Base-by-base conservation (phyloP, 2,888 invertebrate species). In the Alitta virens region DNA sequence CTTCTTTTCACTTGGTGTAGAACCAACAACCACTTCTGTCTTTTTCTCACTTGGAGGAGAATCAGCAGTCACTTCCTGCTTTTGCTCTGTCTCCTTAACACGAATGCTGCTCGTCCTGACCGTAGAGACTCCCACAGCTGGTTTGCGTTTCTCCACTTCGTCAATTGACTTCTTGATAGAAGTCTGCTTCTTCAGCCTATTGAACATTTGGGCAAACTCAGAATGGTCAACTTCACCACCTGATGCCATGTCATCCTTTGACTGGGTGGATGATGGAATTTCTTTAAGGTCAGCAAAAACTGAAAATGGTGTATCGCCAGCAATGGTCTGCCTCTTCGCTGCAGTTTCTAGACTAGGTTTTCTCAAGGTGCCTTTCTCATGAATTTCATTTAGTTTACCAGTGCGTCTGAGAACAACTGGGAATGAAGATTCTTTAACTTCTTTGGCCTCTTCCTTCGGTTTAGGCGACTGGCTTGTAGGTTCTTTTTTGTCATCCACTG, bases 131-230 rank as follows among this genome's bases (percentile, higher is more conserved):
- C 7, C 5, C 7, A 33, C 33, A 23, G 56, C 25, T 16, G 18
- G 18, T 56, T 46, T 46, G 18, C 25, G 27, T 18, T 9, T 23
- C 24, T 49, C 57, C 2, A 27, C 57, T 18, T 57, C 57, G 27
- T 46, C n/a, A 24, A 59, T 59, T 7, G 38, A 51, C 52, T 51
- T 60, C 40, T 60, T 59, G 21, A 46, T 5, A 24, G 60, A 60
- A 9, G 54, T 25, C 33, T 60, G 60, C 26, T 60, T 60, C 27
- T 53, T 60, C 26, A 60, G 53, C n/a, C 43, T 52, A 27, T 54
- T 60, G 40, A 60, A 27, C 52, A 60, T 51, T 46, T 60, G 53
- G n/a, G 53, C 42, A 24, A 60, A 54, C 24, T 60, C 60, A 40
- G 52, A 52, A 16, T 23, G 7, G 7, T 25, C 52, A 18, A 16